Percentiles rank a stretch among this genome's conserved stretches.
Evolutionary conservation across 2,888 invertebrate species (phyloP).

Genomic region (Orthosia gracilis): DNA sequence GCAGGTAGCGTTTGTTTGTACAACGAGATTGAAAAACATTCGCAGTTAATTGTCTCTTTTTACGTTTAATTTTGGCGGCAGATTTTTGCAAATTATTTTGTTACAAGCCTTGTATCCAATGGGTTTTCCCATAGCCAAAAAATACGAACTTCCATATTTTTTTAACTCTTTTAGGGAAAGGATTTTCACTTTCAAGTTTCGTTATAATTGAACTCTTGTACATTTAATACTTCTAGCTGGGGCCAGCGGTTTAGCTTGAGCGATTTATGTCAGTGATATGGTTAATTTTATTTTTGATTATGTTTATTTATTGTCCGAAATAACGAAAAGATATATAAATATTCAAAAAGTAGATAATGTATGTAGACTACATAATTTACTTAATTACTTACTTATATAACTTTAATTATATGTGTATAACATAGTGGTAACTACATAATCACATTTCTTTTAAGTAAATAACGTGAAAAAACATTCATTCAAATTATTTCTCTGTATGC

Average conservation of each 20-base stretch:
- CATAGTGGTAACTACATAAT: neutral
- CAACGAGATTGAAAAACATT: slow-evolving; percentile 34
- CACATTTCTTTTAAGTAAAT: neutral
- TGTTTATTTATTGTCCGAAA: neutral
- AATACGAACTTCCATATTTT: no score
- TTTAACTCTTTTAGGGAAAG: no score
- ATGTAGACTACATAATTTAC: neutral
- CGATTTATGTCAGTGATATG: no score
- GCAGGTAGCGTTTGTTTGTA: slow-evolving; percentile 7
- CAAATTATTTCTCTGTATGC: neutral
- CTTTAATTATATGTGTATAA: neutral
- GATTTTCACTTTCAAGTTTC: no score
- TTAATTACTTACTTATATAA: slow-evolving; percentile 9
- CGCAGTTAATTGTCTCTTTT: neutral
- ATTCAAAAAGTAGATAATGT: neutral
- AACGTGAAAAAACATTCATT: neutral
- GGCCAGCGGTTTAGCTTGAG: no score
- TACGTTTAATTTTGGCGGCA: neutral
- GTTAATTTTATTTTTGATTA: no score
- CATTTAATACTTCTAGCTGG: no score
- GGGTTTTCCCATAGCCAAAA: no score
- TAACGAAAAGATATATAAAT: neutral
- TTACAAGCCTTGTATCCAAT: no score
- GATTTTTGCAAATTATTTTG: neutral
- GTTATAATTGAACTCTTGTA: no score